Evolutionary conservation across 1,140 invertebrate species (phyloP).

Genomic region (Psilanteris sp.): DNA sequence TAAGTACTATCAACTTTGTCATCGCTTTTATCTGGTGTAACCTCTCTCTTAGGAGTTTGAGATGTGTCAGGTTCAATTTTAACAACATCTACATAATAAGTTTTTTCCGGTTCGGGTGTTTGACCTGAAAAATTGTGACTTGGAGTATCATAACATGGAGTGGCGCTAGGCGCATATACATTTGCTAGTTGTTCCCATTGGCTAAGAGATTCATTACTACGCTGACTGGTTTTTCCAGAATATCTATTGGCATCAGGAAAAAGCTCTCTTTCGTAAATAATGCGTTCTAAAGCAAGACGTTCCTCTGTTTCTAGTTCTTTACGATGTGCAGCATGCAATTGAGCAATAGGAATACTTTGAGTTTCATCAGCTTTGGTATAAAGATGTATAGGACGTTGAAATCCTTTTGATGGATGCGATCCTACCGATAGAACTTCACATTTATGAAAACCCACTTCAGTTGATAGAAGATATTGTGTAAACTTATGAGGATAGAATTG

Average conservation of each 20-base stretch:
- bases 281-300: conserved; percentile 62
- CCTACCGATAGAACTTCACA: conserved; percentile 92
- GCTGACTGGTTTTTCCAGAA: conserved; percentile 71
- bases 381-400: conserved; percentile 91
- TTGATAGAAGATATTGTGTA: conserved; percentile 92
- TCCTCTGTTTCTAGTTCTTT: conserved; percentile 74
- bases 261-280: conserved; percentile 70
- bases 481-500: conserved; percentile 94
- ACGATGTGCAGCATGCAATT: conserved; percentile 12
- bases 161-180: conserved; percentile 81
- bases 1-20: neutral
- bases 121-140: conserved; percentile 67
- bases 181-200: conserved; percentile 80
- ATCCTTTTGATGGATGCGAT: conserved; percentile 92
- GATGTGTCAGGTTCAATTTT: conserved; percentile 44
- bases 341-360: conserved; percentile 72
- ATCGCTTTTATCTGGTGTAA: conserved; percentile 17
- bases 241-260: conserved; percentile 63
- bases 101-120: conserved; percentile 65
- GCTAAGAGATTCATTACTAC: conserved; percentile 71
- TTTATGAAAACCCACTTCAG: conserved; percentile 93
- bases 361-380: conserved; percentile 87
- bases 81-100: conserved; percentile 68
- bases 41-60: conserved; percentile 6
- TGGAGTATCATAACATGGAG: conserved; percentile 80